A percentile compares a stretch with the other conserved stretches of the same genome.
Evolutionary conservation across 1,140 invertebrate species (phyloP).

Genomic region (Hetaerina americana): DNA sequence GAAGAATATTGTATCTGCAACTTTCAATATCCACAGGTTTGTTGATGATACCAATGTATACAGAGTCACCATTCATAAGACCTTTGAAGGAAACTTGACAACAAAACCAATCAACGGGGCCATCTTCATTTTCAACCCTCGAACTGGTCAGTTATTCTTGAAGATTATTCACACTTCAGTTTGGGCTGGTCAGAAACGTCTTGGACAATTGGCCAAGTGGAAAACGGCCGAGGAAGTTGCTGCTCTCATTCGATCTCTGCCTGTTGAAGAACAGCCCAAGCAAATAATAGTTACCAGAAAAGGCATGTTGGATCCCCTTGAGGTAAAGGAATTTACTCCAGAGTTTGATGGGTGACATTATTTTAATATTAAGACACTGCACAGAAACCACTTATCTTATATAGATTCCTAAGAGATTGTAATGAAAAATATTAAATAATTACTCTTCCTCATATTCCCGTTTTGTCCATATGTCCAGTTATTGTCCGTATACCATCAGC

Average conservation of each 20-base stretch:
- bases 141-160: slow-evolving; percentile 97
- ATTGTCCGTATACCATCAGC: too few relatives aligned
- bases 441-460: too few relatives aligned
- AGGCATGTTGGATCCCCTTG: slow-evolving; percentile 97
- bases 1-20: too few relatives aligned
- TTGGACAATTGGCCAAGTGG: slow-evolving; percentile 94
- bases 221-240: slow-evolving; percentile 99
- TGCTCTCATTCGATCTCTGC: slow-evolving; percentile 93
- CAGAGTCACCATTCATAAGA: slow-evolving; percentile 99
- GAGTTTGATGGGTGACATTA: too few relatives aligned
- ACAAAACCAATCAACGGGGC: slow-evolving; percentile 99
- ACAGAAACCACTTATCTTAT: too few relatives aligned
- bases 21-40: too few relatives aligned
- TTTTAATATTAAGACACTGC: too few relatives aligned
- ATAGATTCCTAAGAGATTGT: too few relatives aligned
- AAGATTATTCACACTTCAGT: slow-evolving; percentile 99
- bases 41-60: slow-evolving; percentile 99
- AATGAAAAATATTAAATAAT: too few relatives aligned
- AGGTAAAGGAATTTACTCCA: slow-evolving; percentile 32
- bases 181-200: slow-evolving; percentile 94
- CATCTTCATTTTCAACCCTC: slow-evolving; percentile 99
- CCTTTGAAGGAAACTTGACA: slow-evolving; percentile 98
- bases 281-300: slow-evolving; percentile 99
- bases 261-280: slow-evolving; percentile 99
- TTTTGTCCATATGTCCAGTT: too few relatives aligned